These are phyloP conservation scores for Argya squamiceps DNA, from an alignment of 2,797 vertebrate species.

Conservation along the genomic window DNA sequence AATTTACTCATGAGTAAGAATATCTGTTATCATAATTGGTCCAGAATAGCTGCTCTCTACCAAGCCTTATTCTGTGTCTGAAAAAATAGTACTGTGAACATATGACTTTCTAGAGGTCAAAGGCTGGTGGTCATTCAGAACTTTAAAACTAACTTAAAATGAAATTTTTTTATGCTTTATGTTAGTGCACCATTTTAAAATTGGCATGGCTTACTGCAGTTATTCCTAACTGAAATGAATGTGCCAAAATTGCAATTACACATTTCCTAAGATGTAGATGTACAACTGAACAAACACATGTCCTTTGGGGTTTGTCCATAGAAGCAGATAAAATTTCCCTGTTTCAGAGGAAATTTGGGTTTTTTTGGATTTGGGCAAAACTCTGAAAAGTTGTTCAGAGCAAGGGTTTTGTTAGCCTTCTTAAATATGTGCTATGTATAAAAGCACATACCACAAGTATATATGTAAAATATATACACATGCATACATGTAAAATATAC, in stretches of 20 bases:
- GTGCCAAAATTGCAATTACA: not conserved
- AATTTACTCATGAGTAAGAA: not conserved
- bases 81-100: not conserved
- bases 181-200: not conserved
- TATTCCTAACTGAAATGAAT: not conserved
- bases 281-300: not conserved
- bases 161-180: not conserved
- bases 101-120: not conserved
- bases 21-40: not conserved
- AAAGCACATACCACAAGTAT: not conserved
- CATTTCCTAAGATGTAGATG: fast-evolving
- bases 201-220: not conserved
- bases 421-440: not conserved
- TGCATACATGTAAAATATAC: not conserved
- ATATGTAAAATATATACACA: not conserved
- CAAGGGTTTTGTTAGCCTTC: not conserved
- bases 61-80: not conserved
- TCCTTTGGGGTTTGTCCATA: fast-evolving
- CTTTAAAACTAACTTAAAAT: not conserved
- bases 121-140: not conserved
- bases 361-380: not conserved
- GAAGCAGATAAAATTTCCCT: not conserved
- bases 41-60: not conserved
- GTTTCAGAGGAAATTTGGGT: fast-evolving
- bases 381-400: not conserved